Conservation (phyloP, 2,888 invertebrate species). For the Erebia epiphron region DNA sequence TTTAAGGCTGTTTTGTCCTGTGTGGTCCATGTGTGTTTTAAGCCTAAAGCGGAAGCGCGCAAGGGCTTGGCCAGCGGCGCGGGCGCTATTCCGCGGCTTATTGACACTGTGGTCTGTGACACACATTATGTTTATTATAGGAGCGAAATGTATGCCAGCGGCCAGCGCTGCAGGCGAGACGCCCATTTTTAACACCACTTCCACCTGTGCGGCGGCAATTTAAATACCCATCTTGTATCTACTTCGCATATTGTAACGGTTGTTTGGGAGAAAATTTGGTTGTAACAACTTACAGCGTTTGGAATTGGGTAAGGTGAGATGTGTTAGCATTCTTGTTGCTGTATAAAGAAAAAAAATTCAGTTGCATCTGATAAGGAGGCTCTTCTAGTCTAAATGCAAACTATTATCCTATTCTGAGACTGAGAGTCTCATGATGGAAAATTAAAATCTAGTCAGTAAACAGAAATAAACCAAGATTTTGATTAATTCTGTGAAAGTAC, state of each 20-base stretch:
- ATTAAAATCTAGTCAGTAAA: too few relatives aligned
- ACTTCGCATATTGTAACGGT: conserved; percentile 21
- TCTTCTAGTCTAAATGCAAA: too few relatives aligned
- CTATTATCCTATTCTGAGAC: too few relatives aligned
- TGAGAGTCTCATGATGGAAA: too few relatives aligned
- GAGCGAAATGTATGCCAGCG: conserved; percentile 47
- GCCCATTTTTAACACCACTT: conserved; percentile 27
- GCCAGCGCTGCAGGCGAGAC: conserved; percentile 61
- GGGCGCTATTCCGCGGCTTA: conserved; percentile 53
- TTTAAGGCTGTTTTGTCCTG: too few relatives aligned
- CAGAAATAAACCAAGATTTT: too few relatives aligned
- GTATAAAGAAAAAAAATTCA: background rate
- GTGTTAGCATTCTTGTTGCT: background rate
- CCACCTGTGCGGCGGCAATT: background rate
- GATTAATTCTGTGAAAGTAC: too few relatives aligned
- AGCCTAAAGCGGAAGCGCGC: conserved; percentile 86
- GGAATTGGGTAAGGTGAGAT: background rate
- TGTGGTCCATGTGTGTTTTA: too few relatives aligned
- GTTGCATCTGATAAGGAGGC: too few relatives aligned
- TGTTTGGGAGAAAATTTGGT: conserved; percentile 13
- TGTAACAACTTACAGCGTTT: background rate
- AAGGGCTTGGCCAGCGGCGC: conserved; percentile 74
- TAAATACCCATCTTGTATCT: background rate
- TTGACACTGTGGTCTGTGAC: conserved; percentile 46
- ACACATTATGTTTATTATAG: conserved; percentile 42